A percentile compares a stretch with the other conserved stretches of the same genome.
Conservation (phyloP, 2,888 invertebrate species). For the Craniophora ligustri region DNA sequence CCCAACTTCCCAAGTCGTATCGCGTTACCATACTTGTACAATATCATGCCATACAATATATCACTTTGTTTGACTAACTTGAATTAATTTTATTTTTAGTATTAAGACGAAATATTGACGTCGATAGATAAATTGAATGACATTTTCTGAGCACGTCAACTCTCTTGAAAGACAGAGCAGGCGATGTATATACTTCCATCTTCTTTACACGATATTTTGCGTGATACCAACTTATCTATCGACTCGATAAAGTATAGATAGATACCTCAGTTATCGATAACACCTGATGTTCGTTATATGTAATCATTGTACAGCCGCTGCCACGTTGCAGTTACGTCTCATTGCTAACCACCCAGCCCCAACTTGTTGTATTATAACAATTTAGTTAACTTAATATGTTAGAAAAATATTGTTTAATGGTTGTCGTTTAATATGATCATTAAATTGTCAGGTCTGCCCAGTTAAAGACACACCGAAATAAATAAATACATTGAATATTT, state of each 20-base stretch:
- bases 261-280: constrained; percentile 32
- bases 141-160: not conserved
- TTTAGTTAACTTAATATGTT: constrained; percentile 54
- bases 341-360: constrained; percentile 43
- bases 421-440: constrained; percentile 44
- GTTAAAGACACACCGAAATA: constrained; percentile 21
- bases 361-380: constrained; percentile 48
- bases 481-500: constrained; percentile 13
- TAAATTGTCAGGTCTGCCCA: constrained; percentile 34
- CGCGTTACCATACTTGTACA: constrained; percentile 51
- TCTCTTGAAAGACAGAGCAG: constrained; percentile 9
- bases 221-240: constrained; percentile 27
- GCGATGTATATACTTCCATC: constrained; percentile 20
- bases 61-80: constrained; percentile 50
- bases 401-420: constrained; percentile 52
- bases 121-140: constrained; percentile 32
- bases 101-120: constrained; percentile 39
- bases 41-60: constrained; percentile 47
- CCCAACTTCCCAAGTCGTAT: constrained; percentile 26
- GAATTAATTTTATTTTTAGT: constrained; percentile 48
- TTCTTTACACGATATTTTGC: not conserved
- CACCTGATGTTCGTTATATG: constrained; percentile 33
- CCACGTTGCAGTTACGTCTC: constrained; percentile 27
- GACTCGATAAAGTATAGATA: constrained; percentile 44
- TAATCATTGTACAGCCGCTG: constrained; percentile 39